These are phyloP conservation scores for Percopsis omiscomaycus DNA, from an alignment of 2,797 vertebrate genomes.

Conservation along the genomic window DNA sequence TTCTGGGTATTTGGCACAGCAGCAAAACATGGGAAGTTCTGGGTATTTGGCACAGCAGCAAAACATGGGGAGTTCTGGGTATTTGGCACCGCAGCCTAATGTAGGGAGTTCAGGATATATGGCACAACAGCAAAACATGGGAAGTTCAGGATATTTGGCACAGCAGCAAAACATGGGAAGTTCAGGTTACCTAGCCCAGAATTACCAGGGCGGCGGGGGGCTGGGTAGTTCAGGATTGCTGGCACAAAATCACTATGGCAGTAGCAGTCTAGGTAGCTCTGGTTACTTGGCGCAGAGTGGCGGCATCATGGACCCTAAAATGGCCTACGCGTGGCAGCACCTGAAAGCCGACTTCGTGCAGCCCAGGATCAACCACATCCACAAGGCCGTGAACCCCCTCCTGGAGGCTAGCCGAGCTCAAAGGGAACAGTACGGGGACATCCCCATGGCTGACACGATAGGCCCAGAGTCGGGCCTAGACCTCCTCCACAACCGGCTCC, in stretches of 20 bases:
- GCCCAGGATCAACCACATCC: constrained; percentile 85
- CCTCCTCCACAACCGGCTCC: constrained; percentile 74
- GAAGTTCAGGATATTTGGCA: constrained; percentile 49
- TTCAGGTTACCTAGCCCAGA: constrained; percentile 67
- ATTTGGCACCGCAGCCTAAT: constrained; percentile 63
- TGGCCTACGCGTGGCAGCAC: constrained; percentile 80
- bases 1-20: constrained; percentile 59
- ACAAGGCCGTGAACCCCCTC: constrained; percentile 72
- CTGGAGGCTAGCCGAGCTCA: constrained; percentile 69
- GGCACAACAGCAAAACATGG: constrained; percentile 55
- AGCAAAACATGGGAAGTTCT: constrained; percentile 69
- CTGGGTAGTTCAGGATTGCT: constrained; percentile 70
- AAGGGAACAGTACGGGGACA: constrained; percentile 68
- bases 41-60: constrained; percentile 58
- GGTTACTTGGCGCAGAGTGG: constrained; percentile 69
- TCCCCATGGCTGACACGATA: constrained; percentile 72
- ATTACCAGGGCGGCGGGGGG: constrained; percentile 66
- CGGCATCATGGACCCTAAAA: constrained; percentile 78
- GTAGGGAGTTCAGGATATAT: constrained; percentile 56
- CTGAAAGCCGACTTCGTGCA: constrained; percentile 88
- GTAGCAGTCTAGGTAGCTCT: constrained; percentile 76
- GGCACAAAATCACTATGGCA: constrained; percentile 81
- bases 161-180: constrained; percentile 48
- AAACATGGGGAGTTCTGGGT: constrained; percentile 59
- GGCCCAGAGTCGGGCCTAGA: constrained; percentile 77